Evolutionary conservation across 2,888 invertebrate genomes (phyloP).

Genomic region (Andrena bucephala): DNA sequence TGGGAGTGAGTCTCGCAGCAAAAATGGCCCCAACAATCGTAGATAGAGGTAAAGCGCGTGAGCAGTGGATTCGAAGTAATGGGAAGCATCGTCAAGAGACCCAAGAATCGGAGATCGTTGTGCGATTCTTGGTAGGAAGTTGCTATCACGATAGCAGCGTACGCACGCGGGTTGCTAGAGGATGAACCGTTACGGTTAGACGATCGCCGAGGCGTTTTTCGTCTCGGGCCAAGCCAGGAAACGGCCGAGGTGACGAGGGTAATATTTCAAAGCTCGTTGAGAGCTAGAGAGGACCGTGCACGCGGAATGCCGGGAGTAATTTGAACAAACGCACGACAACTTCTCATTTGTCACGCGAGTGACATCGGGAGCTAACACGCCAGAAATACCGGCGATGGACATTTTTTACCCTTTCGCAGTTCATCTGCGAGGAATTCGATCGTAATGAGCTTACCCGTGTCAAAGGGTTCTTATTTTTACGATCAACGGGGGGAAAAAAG

Average conservation of each 20-base stretch:
- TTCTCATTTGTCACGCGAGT: constrained; percentile 83
- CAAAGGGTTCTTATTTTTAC: constrained; percentile 65
- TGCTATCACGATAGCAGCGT: constrained; percentile 15
- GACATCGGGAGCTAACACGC: constrained; percentile 70
- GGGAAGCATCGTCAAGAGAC: neutral
- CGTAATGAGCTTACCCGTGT: constrained; percentile 69
- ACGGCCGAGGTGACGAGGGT: constrained; percentile 70
- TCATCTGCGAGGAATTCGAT: constrained; percentile 66
- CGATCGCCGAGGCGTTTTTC: constrained; percentile 49
- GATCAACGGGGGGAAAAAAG: neutral
- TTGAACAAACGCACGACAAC: constrained; percentile 84
- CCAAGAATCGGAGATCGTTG: constrained; percentile 5
- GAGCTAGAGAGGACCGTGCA: constrained; percentile 61
- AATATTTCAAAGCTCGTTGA: constrained; percentile 83
- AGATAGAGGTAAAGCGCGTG: no score
- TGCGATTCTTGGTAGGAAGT: neutral
- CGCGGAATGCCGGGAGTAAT: constrained; percentile 81
- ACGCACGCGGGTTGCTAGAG: constrained; percentile 1
- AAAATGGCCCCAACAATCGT: no score
- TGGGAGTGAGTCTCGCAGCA: no score
- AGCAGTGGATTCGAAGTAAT: no score
- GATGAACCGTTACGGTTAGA: constrained; percentile 50
- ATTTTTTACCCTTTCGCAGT: constrained; percentile 66
- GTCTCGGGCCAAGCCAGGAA: constrained; percentile 44
- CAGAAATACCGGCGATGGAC: constrained; percentile 74